Evolutionary conservation across 1,140 invertebrate genomes (phyloP), one percentile per base, ranked within the genome.

Genomic region (Oreohelix idahoensis): DNA sequence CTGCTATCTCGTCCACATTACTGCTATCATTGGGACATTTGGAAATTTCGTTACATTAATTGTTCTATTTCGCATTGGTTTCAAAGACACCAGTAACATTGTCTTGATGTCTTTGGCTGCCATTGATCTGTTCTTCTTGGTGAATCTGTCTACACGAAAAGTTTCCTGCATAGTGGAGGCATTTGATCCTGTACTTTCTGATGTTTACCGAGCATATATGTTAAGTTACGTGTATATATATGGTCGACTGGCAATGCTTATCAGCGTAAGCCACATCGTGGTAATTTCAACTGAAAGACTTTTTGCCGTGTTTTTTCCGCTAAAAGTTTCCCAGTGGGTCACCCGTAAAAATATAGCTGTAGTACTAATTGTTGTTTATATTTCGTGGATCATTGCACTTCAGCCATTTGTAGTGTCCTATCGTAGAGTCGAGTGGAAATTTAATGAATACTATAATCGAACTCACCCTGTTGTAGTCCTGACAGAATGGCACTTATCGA

Each of bases 11-110:
- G 23, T 79, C 35, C 35, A 58, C 20, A 35, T 66, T 4, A 23
- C 49, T 26, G 17, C 32, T 8, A 36, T 79, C 23, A 23, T 58
- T 45, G 77, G 77, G 2, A 39, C 32, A 29, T 36, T 79, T 35
- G 77, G 77, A 35, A 79, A 79, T 53, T 26, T 38, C 26, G 1
- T 79, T 20, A 79, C 49, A 32, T 51, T 79, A 5, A 66, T 79
- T 11, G 58, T 79, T 35, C 32, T 79, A 4, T 13, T 20, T 45
- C 51, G 45, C 5, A n/a, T 35, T 36, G 77, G 77, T 1, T 79
- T 79, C 26, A 45, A 36, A 42, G 77, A 79, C 32, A 79, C 32
- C 32, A 79, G n/a, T 23, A 79, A 63, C 20, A 79, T 79, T 26
- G 20, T 79, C 15, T 45, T 79, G 15, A 39, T 66, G n/a, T 63